These are phyloP conservation scores for Dunckerocampus dactyliophorus DNA, from an alignment of 2,113 vertebrate species.

Conservation along the genomic window DNA sequence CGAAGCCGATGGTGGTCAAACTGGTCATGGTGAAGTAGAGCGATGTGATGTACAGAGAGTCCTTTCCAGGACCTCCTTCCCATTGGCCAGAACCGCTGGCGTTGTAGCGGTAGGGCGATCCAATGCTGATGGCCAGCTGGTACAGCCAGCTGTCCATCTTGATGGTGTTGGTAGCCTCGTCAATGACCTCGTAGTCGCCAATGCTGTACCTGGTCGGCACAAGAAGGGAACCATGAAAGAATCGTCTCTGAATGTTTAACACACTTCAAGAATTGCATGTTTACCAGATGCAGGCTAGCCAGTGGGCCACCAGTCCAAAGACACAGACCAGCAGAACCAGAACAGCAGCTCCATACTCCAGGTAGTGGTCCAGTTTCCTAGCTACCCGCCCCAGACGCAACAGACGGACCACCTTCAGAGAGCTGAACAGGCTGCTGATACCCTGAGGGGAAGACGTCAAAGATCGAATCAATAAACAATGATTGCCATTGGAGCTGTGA, in stretches of 20 bases:
- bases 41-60: conserved; percentile 95
- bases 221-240: no score
- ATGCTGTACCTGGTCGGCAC: conserved; percentile 79
- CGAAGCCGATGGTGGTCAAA: conserved; percentile 98
- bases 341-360: conserved; percentile 94
- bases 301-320: conserved; percentile 94
- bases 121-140: conserved; percentile 89
- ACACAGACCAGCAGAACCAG: conserved; percentile 93
- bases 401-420: conserved; percentile 93
- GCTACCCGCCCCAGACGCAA: conserved; percentile 91
- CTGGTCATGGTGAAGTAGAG: conserved; percentile 99
- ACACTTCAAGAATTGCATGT: no score
- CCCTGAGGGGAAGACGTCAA: conserved; percentile 71
- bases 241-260: no score
- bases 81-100: conserved; percentile 87
- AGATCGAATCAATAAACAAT: no score
- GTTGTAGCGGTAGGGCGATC: conserved; percentile 91
- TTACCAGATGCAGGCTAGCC: conserved; percentile 95
- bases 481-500: no score
- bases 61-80: conserved; percentile 96
- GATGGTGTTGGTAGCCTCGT: conserved; percentile 88
- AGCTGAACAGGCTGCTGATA: conserved; percentile 98
- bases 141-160: conserved; percentile 97
- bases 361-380: conserved; percentile 93
- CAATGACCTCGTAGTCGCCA: conserved; percentile 93